phyloP scores from a whole-genome alignment of 2,888 invertebrate species.

The Kryphioiulus occultus region DNA sequence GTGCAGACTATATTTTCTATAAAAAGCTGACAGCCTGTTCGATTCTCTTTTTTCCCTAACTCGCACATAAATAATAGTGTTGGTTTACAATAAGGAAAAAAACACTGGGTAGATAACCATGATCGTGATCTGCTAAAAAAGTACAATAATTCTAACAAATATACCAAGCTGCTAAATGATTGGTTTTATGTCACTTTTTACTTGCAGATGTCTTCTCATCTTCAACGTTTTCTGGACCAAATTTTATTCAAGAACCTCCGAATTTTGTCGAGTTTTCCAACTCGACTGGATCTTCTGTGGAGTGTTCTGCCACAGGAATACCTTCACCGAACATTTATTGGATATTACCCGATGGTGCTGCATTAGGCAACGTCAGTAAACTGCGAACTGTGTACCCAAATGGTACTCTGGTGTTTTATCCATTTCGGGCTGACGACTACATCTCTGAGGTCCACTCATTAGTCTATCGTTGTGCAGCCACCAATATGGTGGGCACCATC shows the following conservation, averaged over 20 bases:
- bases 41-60: not conserved
- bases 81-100: not conserved
- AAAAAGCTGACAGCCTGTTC: not conserved
- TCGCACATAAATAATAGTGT: not conserved
- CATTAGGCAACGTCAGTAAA: slow-evolving; percentile 41
- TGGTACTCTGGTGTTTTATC: slow-evolving; percentile 49
- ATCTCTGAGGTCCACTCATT: slow-evolving; percentile 46
- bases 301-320: slow-evolving; percentile 39
- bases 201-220: slow-evolving; percentile 47
- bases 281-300: slow-evolving; percentile 45
- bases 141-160: not conserved
- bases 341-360: slow-evolving; percentile 45
- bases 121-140: not conserved
- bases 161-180: not conserved
- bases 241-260: slow-evolving; percentile 48
- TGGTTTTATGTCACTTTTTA: not conserved
- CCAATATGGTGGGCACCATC: slow-evolving; percentile 48
- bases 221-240: slow-evolving; percentile 49
- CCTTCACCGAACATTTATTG: slow-evolving; percentile 44
- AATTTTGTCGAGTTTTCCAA: slow-evolving; percentile 50
- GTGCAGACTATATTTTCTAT: not conserved
- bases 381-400: slow-evolving; percentile 48
- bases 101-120: not conserved
- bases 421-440: slow-evolving; percentile 51
- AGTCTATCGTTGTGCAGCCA: slow-evolving; percentile 47